phyloP scores from a whole-genome alignment of 2,113 vertebrate species.

The Oreotragus oreotragus region DNA sequence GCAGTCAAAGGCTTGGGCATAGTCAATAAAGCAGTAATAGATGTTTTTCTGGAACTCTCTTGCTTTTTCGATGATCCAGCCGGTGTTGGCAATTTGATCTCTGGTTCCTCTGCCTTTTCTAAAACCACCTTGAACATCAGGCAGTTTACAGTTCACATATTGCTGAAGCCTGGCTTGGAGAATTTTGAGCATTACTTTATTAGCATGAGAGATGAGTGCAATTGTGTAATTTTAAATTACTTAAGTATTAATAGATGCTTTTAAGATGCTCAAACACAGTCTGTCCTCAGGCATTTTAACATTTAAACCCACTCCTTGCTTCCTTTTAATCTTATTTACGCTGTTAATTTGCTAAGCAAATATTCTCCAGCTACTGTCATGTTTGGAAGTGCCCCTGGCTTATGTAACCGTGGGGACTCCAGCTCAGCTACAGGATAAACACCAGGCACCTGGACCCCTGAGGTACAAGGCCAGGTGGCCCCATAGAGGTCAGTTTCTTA shows the following conservation, averaged over 20 bases:
- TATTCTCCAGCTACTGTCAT: conserved; percentile 35
- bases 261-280: conserved; percentile 32
- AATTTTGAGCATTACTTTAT: too few relatives aligned
- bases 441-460: conserved; percentile 18
- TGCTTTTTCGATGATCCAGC: too few relatives aligned
- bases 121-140: too few relatives aligned
- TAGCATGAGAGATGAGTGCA: too few relatives aligned
- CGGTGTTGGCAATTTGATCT: too few relatives aligned
- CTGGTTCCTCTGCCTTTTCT: too few relatives aligned
- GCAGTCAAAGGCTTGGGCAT: too few relatives aligned
- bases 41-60: too few relatives aligned
- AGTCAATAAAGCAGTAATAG: too few relatives aligned
- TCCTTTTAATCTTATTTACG: conserved; percentile 33
- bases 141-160: too few relatives aligned
- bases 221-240: conserved; percentile 33
- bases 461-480: neutral
- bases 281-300: conserved; percentile 35
- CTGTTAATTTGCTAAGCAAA: conserved; percentile 53
- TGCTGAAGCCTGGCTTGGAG: too few relatives aligned
- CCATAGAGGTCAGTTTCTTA: neutral
- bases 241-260: neutral
- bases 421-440: conserved; percentile 23
- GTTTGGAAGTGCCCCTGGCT: neutral
- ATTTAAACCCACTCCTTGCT: neutral
- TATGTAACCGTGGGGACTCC: neutral